Evolutionary conservation across 1,140 invertebrate species (phyloP).

Genomic region (Penaeus indicus): DNA sequence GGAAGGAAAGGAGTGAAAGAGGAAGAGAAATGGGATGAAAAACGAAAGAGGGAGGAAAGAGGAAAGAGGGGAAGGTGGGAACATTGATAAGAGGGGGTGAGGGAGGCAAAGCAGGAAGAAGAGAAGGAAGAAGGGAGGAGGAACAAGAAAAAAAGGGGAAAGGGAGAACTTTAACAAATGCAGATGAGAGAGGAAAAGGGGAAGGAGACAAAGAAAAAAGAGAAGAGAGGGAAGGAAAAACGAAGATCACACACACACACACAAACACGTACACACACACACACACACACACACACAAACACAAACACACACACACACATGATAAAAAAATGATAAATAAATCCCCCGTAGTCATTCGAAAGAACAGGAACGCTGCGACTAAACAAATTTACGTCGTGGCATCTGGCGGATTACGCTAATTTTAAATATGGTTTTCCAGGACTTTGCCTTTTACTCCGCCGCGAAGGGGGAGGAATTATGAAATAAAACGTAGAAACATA

Average conservation of each 20-base stretch:
- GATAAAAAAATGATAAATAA: slow-evolving; percentile 26
- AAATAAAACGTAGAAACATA: no score
- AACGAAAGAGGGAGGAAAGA: neutral
- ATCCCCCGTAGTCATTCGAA: neutral
- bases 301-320: neutral
- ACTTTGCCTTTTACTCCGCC: no score
- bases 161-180: neutral
- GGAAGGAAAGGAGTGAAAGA: neutral
- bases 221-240: neutral
- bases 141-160: neutral
- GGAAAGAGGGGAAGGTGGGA: neutral
- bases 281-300: slow-evolving; percentile 9
- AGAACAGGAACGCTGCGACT: no score
- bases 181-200: neutral
- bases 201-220: neutral
- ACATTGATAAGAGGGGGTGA: neutral
- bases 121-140: neutral
- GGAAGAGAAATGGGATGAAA: neutral
- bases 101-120: neutral
- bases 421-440: no score
- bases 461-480: no score
- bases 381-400: no score
- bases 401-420: no score
- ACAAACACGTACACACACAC: slow-evolving; percentile 35
- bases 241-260: neutral